Evolutionary conservation across 2,113 vertebrate genomes (phyloP).

Genomic region (Sardina pilchardus): DNA sequence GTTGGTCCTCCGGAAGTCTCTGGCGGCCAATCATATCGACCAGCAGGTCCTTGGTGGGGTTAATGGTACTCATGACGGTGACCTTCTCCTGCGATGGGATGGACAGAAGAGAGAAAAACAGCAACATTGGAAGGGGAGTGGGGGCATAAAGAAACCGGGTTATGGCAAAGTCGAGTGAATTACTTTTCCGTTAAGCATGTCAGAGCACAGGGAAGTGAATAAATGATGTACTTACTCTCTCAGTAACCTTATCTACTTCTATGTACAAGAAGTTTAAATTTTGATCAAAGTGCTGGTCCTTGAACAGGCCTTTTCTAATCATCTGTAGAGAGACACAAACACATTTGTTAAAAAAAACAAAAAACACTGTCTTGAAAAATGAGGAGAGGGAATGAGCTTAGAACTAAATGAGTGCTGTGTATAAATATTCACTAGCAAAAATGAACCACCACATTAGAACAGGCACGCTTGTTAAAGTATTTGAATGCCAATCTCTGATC

Average conservation of each 20-base stretch:
- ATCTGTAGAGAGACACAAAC: conserved; percentile 74
- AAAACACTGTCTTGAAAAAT: no score
- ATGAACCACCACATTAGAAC: no score
- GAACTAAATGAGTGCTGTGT: no score
- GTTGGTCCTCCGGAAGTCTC: conserved; percentile 97
- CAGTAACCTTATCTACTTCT: conserved; percentile 99
- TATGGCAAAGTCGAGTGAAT: not conserved
- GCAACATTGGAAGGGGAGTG: not conserved
- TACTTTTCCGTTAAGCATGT: not conserved
- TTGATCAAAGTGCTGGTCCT: conserved; percentile 99
- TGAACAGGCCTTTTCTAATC: conserved; percentile 98
- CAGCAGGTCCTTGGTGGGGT: conserved; percentile 98
- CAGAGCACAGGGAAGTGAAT: not conserved
- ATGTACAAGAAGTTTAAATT: conserved; percentile 99
- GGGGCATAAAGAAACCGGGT: not conserved
- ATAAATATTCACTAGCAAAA: no score
- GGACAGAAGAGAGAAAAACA: not conserved
- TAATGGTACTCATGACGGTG: conserved; percentile 99
- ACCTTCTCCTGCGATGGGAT: conserved; percentile 86
- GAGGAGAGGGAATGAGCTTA: no score
- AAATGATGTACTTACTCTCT: conserved; percentile 81
- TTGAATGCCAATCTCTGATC: no score
- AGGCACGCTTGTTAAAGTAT: no score
- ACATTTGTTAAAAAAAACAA: not conserved
- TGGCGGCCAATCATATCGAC: conserved; percentile 94